phyloP scores from a whole-genome alignment of 2,888 invertebrate genomes.

The Orthosia gracilis region DNA sequence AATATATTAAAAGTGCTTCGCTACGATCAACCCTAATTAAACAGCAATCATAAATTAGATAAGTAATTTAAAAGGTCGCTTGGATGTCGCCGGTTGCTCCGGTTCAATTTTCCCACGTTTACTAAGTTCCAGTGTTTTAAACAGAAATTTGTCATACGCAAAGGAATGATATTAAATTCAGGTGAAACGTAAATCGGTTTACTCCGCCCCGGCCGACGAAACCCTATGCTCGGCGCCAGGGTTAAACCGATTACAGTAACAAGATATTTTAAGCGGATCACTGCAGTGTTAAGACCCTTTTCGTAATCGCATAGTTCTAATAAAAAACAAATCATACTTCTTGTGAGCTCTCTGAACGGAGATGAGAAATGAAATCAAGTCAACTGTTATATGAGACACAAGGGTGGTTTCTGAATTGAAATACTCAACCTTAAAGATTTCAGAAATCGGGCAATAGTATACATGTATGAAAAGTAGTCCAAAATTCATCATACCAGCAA shows the following conservation, averaged over 20 bases:
- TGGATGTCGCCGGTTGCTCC: conserved; percentile 44
- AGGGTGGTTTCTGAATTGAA: no score
- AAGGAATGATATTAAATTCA: conserved; percentile 76
- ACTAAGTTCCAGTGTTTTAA: conserved; percentile 66
- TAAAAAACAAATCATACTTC: conserved; percentile 16
- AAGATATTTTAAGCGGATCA: conserved; percentile 86
- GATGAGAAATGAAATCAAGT: not conserved
- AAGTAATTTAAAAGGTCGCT: conserved; percentile 60
- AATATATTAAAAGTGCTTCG: conserved; percentile 44
- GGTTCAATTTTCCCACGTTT: conserved; percentile 51
- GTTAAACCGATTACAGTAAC: conserved; percentile 88
- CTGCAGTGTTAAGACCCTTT: conserved; percentile 69
- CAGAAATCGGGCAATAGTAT: no score
- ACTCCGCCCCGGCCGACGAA: conserved; percentile 69
- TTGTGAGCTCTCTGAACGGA: not conserved
- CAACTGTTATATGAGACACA: not conserved
- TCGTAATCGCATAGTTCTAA: conserved; percentile 52
- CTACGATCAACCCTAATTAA: conserved; percentile 57
- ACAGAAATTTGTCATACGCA: conserved; percentile 68
- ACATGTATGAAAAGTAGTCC: not conserved
- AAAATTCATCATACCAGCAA: not conserved
- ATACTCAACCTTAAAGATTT: no score
- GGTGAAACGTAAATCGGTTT: conserved; percentile 81
- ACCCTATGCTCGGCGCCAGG: conserved; percentile 75
- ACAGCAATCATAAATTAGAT: conserved; percentile 61